These are phyloP conservation scores for Mesitornis unicolor DNA, from an alignment of 2,113 vertebrate species.

Conservation along the genomic window DNA sequence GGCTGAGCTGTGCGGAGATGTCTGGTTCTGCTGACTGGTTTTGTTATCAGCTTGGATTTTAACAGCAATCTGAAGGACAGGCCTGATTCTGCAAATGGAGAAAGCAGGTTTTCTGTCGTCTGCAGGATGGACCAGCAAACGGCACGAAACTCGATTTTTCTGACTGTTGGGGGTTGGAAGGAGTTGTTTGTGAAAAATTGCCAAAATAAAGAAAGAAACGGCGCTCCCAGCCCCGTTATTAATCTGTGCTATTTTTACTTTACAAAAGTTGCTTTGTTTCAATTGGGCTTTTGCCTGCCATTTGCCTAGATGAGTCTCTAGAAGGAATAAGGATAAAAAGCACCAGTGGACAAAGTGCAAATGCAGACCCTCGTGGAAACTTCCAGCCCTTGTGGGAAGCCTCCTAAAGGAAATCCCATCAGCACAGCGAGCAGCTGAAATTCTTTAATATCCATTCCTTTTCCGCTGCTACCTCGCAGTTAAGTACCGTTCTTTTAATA, in stretches of 20 bases:
- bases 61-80: background rate
- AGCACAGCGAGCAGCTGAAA: background rate
- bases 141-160: conserved; percentile 7
- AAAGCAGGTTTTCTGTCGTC: background rate
- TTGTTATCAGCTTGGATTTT: background rate
- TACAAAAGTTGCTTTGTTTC: conserved; percentile 19
- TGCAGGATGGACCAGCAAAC: background rate
- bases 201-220: conserved; percentile 15
- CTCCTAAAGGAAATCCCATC: background rate
- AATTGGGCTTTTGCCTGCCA: background rate
- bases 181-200: background rate
- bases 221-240: background rate
- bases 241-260: background rate
- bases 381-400: background rate
- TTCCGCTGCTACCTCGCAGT: background rate
- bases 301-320: background rate
- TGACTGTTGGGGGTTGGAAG: background rate
- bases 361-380: background rate
- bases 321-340: background rate
- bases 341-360: background rate
- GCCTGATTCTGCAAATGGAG: background rate
- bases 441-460: background rate
- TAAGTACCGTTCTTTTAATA: background rate
- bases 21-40: background rate
- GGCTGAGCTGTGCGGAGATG: background rate